phyloP scores from a whole-genome alignment of 2,888 invertebrate genomes.

The Kuschelorhynchus macadamiae region DNA sequence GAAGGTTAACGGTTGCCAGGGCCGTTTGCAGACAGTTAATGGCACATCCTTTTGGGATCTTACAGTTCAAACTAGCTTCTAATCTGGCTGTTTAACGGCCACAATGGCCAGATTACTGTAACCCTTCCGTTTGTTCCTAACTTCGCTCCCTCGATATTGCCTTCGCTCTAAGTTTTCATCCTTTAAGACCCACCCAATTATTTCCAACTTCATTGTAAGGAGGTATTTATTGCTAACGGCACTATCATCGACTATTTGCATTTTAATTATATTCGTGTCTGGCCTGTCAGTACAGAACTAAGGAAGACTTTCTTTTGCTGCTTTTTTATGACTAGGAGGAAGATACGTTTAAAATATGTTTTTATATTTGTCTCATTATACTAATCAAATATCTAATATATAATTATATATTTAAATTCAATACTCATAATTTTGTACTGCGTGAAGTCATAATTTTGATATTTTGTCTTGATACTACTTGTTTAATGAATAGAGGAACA shows the following conservation, averaged over 20 bases:
- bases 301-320: background rate
- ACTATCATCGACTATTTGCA: conserved; percentile 41
- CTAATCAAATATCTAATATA: no score
- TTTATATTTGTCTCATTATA: no score
- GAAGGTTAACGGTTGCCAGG: conserved; percentile 22
- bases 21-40: conserved; percentile 57
- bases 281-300: conserved; percentile 26
- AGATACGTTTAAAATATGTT: no score
- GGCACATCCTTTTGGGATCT: conserved; percentile 58
- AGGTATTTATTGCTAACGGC: conserved; percentile 46
- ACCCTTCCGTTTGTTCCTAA: conserved; percentile 58
- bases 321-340: no score
- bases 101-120: conserved; percentile 63
- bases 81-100: conserved; percentile 62
- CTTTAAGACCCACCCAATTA: conserved; percentile 46
- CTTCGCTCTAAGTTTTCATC: conserved; percentile 41
- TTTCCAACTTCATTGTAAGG: conserved; percentile 46
- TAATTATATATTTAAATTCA: no score
- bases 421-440: no score
- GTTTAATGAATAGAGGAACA: no score
- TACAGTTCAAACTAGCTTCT: conserved; percentile 61
- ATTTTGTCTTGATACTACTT: no score
- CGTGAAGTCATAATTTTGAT: no score
- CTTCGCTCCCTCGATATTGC: conserved; percentile 43
- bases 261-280: conserved; percentile 43